Evolutionary conservation across 2,797 vertebrate species (phyloP), one percentile per base, ranked within the genome.

Genomic region (Petrocephalus sullivani): DNA sequence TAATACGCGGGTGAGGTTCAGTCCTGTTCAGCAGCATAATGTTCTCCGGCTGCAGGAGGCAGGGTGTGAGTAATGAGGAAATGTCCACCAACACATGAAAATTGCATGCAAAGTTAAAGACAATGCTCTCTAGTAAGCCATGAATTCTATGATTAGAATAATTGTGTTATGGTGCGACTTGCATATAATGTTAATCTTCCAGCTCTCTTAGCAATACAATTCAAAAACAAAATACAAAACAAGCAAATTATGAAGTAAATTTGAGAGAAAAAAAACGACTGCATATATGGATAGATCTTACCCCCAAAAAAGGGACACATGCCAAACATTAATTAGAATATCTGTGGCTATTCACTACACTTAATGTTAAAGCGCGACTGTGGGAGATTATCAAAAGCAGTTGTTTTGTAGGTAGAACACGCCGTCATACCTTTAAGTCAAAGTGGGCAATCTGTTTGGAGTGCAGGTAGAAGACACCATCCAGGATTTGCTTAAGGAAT

Each of bases 401-500:
- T 23, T 4, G 57, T 10, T 75, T 54, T 23, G 5, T n/a, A 14
- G 4, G 53, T 10, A 8, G 64, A 88, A 5, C 1, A 33, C 14
- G 33, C n/a, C 5, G 4, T 5, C 4, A 0, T 94, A 99, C 98
- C 98, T 99, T 99, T 37, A 99, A 97, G 95, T 99, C 98, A 89
- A 99, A 99, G 94, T 99, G 98, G 87, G 98, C 98, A 67, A 99
- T 99, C 51, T 96, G 95, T 91, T 98, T 98, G 88, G 96, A 96
- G 93, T 99, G 98, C 78, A 99, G 97, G 95, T 99, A 99, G 92
- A 96, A 95, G 92, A 99, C 98, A 41, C 98, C 98, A 10, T 98
- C 98, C 91, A 99, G 96, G 92, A 99, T 99, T 93, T 99, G 98
- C 91, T 99, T 99, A 89, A 99, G 97, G 95, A 99, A 99, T 94